Percentiles rank a stretch among this genome's conserved stretches.
These are phyloP conservation scores for Apotomis betuletana DNA, from an alignment of 2,888 invertebrate genomes.

Conservation along the genomic window DNA sequence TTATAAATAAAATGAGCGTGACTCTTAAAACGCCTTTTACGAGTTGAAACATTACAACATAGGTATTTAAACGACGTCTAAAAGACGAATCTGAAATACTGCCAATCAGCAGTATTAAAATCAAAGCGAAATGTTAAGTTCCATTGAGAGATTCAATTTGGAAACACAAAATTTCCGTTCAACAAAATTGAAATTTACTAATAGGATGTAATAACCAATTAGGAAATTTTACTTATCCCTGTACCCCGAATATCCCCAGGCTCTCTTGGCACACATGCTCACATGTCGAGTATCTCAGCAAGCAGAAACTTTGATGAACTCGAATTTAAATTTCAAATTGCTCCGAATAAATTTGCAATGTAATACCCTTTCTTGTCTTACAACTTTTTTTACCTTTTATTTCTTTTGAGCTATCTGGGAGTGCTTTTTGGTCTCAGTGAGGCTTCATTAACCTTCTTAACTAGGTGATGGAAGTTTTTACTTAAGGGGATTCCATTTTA, in stretches of 20 bases:
- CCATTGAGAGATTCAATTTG: constrained; percentile 18
- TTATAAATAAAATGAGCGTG: too few relatives aligned
- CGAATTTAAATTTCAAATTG: constrained; percentile 78
- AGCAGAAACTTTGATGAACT: constrained; percentile 74
- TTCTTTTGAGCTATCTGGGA: constrained; percentile 41
- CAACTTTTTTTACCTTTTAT: constrained; percentile 56
- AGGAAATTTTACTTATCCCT: constrained; percentile 49
- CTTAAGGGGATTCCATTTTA: constrained; percentile 43
- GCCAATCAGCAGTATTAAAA: not conserved
- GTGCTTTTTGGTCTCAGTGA: constrained; percentile 47
- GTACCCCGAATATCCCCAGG: constrained; percentile 39
- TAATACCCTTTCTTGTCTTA: constrained; percentile 66
- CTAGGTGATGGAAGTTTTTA: constrained; percentile 54
- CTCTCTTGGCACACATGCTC: constrained; percentile 51
- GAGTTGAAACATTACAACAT: not conserved
- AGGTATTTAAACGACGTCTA: too few relatives aligned
- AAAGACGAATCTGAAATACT: not conserved
- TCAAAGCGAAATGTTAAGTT: constrained; percentile 16
- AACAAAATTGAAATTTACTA: constrained; percentile 45
- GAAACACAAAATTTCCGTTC: constrained; percentile 26
- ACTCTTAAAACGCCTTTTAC: not conserved
- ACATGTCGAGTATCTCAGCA: constrained; percentile 58
- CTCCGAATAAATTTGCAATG: constrained; percentile 75
- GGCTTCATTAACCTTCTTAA: constrained; percentile 55
- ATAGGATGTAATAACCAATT: constrained; percentile 54